These are phyloP conservation scores for Odontesthes bonariensis DNA, from an alignment of 2,113 vertebrate species.

Conservation along the genomic window DNA sequence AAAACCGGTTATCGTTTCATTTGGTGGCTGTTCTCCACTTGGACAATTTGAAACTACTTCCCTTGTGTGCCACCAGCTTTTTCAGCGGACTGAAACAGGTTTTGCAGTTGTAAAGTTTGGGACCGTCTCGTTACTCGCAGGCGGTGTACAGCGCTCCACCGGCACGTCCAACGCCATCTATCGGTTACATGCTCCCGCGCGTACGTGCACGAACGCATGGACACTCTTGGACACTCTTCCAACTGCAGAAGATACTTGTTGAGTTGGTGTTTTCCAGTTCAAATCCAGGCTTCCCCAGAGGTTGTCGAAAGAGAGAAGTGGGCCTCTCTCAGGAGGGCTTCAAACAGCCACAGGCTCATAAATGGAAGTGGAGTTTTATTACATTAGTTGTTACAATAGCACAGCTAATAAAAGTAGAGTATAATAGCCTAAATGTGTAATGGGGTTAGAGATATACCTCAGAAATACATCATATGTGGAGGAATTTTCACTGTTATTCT, in stretches of 20 bases:
- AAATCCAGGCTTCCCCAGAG: neutral
- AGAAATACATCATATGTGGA: neutral
- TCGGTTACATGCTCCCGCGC: neutral
- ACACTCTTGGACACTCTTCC: neutral
- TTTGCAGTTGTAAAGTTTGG: no score
- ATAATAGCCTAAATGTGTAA: neutral
- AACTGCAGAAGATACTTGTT: neutral
- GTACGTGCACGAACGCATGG: constrained; percentile 1
- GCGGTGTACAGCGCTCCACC: neutral
- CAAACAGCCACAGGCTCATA: neutral
- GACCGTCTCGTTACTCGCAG: neutral
- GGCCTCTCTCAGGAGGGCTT: neutral
- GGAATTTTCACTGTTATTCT: neutral
- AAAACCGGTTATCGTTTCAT: no score
- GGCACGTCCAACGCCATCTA: neutral
- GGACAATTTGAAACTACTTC: no score
- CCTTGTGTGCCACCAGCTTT: no score
- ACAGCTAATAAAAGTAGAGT: neutral
- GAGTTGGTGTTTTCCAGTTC: neutral
- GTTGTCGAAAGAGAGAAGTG: neutral
- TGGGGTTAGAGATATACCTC: neutral
- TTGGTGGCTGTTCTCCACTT: no score
- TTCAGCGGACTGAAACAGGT: no score
- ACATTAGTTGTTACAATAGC: neutral
- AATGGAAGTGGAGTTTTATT: neutral